phyloP scores from a whole-genome alignment of 2,888 invertebrate genomes.

The Lycaena phlaeas region DNA sequence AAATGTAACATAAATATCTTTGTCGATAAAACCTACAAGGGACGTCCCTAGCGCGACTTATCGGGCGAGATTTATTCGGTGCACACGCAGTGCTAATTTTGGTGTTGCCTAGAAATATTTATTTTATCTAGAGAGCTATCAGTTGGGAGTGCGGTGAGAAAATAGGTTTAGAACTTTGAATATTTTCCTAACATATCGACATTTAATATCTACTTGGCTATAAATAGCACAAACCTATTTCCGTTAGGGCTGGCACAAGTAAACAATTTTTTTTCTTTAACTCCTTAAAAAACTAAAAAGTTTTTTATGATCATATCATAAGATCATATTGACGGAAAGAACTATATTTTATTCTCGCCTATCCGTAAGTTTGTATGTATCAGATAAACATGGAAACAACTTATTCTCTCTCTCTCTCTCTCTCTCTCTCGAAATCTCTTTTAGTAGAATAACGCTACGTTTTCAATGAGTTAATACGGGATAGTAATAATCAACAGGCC shows the following conservation, averaged over 20 bases:
- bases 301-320: no score
- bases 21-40: background rate
- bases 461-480: no score
- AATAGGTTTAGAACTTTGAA: slow-evolving; percentile 11
- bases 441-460: no score
- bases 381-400: no score
- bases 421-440: no score
- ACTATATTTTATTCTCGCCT: no score
- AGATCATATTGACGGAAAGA: no score
- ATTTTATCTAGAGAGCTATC: slow-evolving; percentile 15
- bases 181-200: slow-evolving; percentile 3
- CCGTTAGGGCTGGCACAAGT: background rate
- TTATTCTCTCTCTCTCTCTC: no score
- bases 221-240: background rate
- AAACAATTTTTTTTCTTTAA: no score
- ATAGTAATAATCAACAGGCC: no score
- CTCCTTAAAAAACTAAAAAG: no score
- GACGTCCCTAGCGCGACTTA: slow-evolving; percentile 25
- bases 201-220: background rate
- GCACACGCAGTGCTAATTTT: slow-evolving; percentile 32
- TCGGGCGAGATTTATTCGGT: slow-evolving; percentile 43
- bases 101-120: slow-evolving; percentile 21
- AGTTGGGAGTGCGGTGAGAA: slow-evolving; percentile 4
- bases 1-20: background rate
- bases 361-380: no score